Base-by-base conservation (phyloP, 2,888 invertebrate species). In the Tinea semifulvella region DNA sequence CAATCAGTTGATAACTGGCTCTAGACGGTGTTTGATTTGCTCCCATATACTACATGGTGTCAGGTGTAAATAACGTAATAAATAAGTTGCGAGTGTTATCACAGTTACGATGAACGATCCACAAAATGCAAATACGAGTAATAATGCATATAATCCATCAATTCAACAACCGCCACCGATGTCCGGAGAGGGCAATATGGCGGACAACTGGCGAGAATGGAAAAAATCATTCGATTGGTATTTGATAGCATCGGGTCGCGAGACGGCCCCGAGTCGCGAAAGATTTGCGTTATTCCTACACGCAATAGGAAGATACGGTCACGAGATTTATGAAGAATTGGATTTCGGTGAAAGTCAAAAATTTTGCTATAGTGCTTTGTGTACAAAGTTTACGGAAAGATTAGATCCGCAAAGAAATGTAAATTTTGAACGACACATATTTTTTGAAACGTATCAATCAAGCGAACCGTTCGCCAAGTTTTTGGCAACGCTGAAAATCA, bases 221-320 rank as follows among this genome's bases (percentile, higher is more conserved):
- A 43, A 43, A 13, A 18, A 17, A 3, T 8, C 43, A 2, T 43
- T 43, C 19, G 43, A 43, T 43, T 43, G 18, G 17, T 43, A 43
- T 43, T 31, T 43, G 19, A 3, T 27, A 16, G 44, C 44, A 2
- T 44, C 35, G 10, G 44, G 44, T 7, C n/a, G 16, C 2, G 44
- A 44, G 2, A 8, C 11, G 14, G 44, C 44, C 2, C 6, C 35
- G 2, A 14, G 11, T 14, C 31, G 22, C 11, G 44, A 44, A 19
- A 44, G 22, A 19, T 31, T 19, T 35, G 44, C 52, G 7, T 42
- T 53, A 38, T 51, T 55, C 11, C 28, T 55, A 16, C 52, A 52
- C 17, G 35, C 48, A 1, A 53, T 55, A 17, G 55, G 52, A 1
- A 48, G 48, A 42, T 36, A 27, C 10, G 47, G 48, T 10, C 44